Conservation (phyloP, 2,113 vertebrate genomes). For the Carettochelys insculpta region DNA sequence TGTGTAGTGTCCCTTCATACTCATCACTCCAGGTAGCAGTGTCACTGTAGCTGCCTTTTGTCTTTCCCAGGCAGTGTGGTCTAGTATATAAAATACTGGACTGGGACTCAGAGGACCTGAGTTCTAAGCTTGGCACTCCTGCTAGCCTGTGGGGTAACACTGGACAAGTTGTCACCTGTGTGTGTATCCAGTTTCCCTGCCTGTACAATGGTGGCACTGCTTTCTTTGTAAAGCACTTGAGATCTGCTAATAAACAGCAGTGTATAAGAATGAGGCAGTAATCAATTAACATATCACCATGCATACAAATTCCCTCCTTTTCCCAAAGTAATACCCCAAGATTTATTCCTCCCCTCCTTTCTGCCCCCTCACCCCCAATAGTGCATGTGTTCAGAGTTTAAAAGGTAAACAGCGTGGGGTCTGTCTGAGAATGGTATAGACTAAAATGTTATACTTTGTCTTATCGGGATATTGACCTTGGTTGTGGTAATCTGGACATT, state of each 20-base stretch:
- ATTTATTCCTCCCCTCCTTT: not conserved
- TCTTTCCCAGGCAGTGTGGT: not conserved
- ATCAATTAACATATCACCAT: not conserved
- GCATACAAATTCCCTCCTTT: not conserved
- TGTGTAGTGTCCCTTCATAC: not conserved
- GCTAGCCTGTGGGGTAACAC: not conserved
- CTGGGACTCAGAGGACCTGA: not conserved
- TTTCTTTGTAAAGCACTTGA: not conserved
- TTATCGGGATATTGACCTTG: not conserved
- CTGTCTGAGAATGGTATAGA: not conserved
- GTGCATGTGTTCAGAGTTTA: not conserved
- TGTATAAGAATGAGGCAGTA: not conserved
- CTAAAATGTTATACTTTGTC: not conserved
- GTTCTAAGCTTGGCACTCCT: not conserved
- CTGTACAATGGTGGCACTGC: not conserved
- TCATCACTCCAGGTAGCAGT: not conserved
- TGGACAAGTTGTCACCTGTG: not conserved
- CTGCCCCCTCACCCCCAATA: not conserved
- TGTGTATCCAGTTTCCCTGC: not conserved
- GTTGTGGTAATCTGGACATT: not conserved
- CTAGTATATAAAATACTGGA: not conserved
- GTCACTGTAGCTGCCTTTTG: not conserved
- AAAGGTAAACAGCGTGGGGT: not conserved
- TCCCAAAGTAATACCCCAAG: not conserved
- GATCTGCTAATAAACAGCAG: not conserved